Base-by-base conservation (phyloP, 2,113 vertebrate species). In the Tretioscincus oriximinensis region DNA sequence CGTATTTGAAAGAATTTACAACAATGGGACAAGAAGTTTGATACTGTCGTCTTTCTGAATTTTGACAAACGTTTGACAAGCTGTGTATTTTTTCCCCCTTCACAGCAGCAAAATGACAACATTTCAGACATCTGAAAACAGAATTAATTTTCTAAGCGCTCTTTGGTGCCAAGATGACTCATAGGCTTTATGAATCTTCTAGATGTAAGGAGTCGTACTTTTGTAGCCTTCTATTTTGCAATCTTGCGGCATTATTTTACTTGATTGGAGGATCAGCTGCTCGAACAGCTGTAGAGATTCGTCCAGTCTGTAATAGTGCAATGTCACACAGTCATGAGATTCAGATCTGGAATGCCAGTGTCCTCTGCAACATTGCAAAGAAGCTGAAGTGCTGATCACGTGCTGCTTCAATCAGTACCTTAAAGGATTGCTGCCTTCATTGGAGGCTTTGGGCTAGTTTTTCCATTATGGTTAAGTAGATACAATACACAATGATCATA, bases 211-310 rank as follows among this genome's bases (percentile, higher is more conserved):
- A 82, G 73, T 60, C 76, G 65, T 66, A 73, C 80, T 0, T 81
- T 89, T 82, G 80, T 89, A 85, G 20, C 35, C 83, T 81, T 79
- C 80, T 81, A 2, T 24, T 86, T 87, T 91, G 31, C 78, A 84
- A 87, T 83, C 85, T 83, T 80, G 81, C 75, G 7, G 12, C 70
- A 51, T 87, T 85, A 71, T 69, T 89, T n/a, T 85, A 49, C 88
- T 81, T 84, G 49, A 77, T 83, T 73, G 2, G 60, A 79, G 29
- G 12, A 66, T 0, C 77, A 82, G 80, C 80, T 82, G 65, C 54
- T 63, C 76, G 80, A 66, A 76, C 80, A 82, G 80, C 73, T 76
- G 73, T 76, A 76, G 71, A 61, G 73, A 82, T 70, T 82, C 73
- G 63, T 82, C 51, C 54, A 31, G 80, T 51, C 76, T 76, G 73